A percentile compares a stretch with the other conserved stretches of the same genome.
Conservation (phyloP, 2,888 invertebrate genomes). For the Embidobia sp. region DNA sequence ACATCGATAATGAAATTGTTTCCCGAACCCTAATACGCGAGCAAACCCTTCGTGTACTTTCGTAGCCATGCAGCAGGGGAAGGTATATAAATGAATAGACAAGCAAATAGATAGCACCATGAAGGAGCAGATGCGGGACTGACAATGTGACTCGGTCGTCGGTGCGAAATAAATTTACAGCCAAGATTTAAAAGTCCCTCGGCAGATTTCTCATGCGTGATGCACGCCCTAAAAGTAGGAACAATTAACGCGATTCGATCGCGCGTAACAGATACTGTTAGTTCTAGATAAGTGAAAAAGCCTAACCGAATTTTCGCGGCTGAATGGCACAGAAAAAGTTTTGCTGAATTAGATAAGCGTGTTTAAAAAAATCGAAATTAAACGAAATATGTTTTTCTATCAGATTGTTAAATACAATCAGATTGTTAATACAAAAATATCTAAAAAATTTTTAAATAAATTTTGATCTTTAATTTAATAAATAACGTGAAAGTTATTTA, state of each 20-base stretch:
- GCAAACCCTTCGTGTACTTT: constrained; percentile 71
- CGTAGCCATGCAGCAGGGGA: constrained; percentile 33
- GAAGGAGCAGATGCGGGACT: constrained; percentile 58
- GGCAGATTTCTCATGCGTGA: constrained; percentile 50
- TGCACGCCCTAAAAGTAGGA: constrained; percentile 65
- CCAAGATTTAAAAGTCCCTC: constrained; percentile 74
- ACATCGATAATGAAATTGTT: constrained; percentile 81
- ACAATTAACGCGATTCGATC: constrained; percentile 80
- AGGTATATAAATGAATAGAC: constrained; percentile 52
- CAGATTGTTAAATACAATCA: too few species aligned
- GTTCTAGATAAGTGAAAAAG: constrained; percentile 67
- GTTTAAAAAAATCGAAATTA: constrained; percentile 4
- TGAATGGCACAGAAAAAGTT: constrained; percentile 18
- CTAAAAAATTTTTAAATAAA: not conserved
- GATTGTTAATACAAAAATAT: not conserved
- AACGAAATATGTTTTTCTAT: too few species aligned
- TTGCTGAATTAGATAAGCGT: constrained; percentile 21
- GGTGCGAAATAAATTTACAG: constrained; percentile 81
- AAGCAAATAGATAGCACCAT: constrained; percentile 63
- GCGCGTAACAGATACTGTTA: constrained; percentile 80
- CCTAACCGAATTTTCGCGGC: constrained; percentile 60
- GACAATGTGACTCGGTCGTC: constrained; percentile 78
- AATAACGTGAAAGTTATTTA: too few species aligned
- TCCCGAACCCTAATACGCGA: constrained; percentile 75
- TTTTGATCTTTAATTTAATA: too few species aligned